These are phyloP conservation scores for Platysternon megacephalum DNA, from an alignment of 2,113 vertebrate species.

Conservation along the genomic window DNA sequence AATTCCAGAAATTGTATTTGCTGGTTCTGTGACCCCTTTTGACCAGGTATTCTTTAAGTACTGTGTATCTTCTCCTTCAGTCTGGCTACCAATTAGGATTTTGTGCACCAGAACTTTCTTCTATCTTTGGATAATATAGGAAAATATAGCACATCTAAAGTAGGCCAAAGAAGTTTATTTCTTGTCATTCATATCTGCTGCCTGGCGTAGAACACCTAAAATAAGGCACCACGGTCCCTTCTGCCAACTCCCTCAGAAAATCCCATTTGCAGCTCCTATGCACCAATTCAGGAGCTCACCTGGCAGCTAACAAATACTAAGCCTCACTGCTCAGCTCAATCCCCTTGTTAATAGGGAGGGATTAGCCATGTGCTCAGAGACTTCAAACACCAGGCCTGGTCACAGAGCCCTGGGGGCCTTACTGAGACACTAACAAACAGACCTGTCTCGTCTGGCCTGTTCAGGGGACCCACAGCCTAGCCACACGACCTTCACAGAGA, in stretches of 20 bases:
- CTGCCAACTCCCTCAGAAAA: neutral
- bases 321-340: neutral
- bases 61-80: neutral
- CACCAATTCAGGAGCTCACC: neutral
- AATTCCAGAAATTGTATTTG: neutral
- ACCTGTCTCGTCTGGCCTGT: neutral
- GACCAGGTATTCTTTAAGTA: neutral
- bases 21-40: neutral
- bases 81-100: neutral
- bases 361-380: neutral
- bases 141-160: neutral
- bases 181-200: neutral
- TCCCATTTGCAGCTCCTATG: neutral
- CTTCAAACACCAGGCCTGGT: neutral
- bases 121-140: neutral
- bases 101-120: neutral
- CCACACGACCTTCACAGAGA: neutral
- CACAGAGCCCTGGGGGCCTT: neutral
- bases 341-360: neutral
- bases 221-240: neutral
- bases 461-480: neutral
- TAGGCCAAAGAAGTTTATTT: neutral
- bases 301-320: neutral
- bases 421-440: neutral
- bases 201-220: too few relatives aligned